Evolutionary conservation across 2,888 invertebrate genomes (phyloP), one percentile per base, ranked within the genome.

Genomic region (Matsumyia berberina): DNA sequence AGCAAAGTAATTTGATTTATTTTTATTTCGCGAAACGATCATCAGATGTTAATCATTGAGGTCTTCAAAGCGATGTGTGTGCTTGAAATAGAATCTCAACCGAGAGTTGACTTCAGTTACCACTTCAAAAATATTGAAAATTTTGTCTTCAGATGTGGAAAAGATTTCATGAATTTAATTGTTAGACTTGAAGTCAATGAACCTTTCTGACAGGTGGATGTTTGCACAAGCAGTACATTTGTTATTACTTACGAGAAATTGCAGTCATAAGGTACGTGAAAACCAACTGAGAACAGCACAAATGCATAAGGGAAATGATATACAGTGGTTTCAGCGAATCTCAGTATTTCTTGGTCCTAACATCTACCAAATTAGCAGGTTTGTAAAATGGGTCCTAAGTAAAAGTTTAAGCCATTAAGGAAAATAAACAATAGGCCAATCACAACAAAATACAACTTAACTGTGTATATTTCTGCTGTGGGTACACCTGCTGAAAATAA

Each of bases 141-240:
- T 67, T 53, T 55, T 53, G 31, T 39, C 66, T 66, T 67, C 51
- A 55, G 53, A 67, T 53, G 24, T 24, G 39, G 29, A 31, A 37
- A 66, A 51, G 64, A 66, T 66, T 51, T 49, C 35, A 51, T 51
- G 37, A 49, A 51, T 37, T 46, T 62, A 62, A 62, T 62, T 62
- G 44, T 44, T 46, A 19, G 19, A 46, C 46, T 9, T 33, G 37
- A 15, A 66, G 66, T 66, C 66, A 29, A 29, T 37, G 51, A 66
- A 66, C 66, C 15, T 37, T 15, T n/a, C 62, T 4, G 42, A 5
- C 33, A 15, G 33, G n/a, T 19, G 33, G 33, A 33, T 62, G 2
- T 24, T 24, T 24, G n/a, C 15, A 42, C 39, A 58, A 9, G 37
- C n/a, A 37, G 58, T 42, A 29, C 39, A 58, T 42, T 24, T 1